These are phyloP conservation scores for Aspidapion aeneum DNA, from an alignment of 2,888 invertebrate genomes.

Conservation along the genomic window DNA sequence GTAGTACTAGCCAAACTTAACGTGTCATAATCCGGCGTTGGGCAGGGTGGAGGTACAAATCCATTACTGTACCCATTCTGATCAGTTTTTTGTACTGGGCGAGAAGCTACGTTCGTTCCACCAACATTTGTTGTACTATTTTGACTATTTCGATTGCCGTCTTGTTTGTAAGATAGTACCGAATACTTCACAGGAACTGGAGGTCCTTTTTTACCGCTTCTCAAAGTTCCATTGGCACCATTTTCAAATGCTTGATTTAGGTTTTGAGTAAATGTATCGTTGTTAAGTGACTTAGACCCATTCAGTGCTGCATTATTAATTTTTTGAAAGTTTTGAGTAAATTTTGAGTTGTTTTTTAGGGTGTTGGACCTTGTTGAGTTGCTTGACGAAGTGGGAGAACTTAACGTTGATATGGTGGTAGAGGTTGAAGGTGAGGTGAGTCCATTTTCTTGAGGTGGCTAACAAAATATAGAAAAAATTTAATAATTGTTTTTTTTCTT, in stretches of 20 bases:
- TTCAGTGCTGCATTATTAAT: too few relatives aligned
- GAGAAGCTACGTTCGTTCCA: neutral
- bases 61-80: constrained; percentile 19
- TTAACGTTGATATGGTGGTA: constrained; percentile 6
- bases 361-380: constrained; percentile 27
- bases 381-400: constrained; percentile 9
- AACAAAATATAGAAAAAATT: too few relatives aligned
- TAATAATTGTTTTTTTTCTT: too few relatives aligned
- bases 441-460: constrained; percentile 29
- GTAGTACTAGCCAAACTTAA: constrained; percentile 43
- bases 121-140: neutral
- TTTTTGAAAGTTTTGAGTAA: too few relatives aligned
- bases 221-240: constrained; percentile 8
- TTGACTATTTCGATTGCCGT: constrained; percentile 1
- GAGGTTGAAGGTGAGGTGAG: constrained; percentile 7
- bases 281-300: neutral
- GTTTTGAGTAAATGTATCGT: neutral
- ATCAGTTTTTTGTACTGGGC: neutral
- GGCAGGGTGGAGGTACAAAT: constrained; percentile 50
- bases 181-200: constrained; percentile 46
- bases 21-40: constrained; percentile 55
- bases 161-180: constrained; percentile 35
- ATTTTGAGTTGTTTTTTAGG: constrained; percentile 26
- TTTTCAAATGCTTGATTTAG: neutral
- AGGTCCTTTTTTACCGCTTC: constrained; percentile 41